Evolutionary conservation across 2,888 invertebrate species (phyloP).

Genomic region (Spialia ferax): DNA sequence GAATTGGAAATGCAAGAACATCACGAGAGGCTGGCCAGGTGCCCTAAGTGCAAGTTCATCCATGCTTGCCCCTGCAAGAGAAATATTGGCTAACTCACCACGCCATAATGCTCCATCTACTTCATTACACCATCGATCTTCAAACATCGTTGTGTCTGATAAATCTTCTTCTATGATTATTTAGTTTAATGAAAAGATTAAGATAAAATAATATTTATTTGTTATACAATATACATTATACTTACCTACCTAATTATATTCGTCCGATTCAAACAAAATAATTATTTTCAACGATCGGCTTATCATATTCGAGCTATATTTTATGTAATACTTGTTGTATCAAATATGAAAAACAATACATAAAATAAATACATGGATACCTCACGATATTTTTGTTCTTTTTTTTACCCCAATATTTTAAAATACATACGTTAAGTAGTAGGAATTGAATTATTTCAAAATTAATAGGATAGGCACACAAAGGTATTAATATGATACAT

Average conservation of each 20-base stretch:
- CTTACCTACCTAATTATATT: background rate
- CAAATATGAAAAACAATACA: background rate
- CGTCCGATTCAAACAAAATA: background rate
- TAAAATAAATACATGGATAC: background rate
- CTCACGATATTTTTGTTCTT: background rate
- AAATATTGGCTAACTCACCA: background rate
- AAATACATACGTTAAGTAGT: too few species aligned
- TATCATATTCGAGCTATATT: background rate
- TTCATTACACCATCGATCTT: background rate
- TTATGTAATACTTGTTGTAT: background rate
- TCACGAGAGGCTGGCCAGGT: background rate
- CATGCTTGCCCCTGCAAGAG: constrained; percentile 21
- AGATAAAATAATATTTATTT: too few species aligned
- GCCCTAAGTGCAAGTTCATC: background rate
- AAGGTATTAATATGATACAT: too few species aligned
- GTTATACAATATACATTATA: background rate
- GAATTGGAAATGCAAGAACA: constrained; percentile 3
- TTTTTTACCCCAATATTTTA: too few species aligned
- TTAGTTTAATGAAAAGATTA: background rate
- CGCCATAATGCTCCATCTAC: background rate
- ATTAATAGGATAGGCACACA: too few species aligned
- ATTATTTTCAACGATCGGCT: background rate
- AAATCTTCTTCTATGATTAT: background rate
- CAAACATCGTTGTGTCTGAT: background rate
- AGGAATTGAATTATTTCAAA: too few species aligned